phyloP scores from a whole-genome alignment of 2,888 invertebrate genomes.

The Thecocarcelia acutangulata region DNA sequence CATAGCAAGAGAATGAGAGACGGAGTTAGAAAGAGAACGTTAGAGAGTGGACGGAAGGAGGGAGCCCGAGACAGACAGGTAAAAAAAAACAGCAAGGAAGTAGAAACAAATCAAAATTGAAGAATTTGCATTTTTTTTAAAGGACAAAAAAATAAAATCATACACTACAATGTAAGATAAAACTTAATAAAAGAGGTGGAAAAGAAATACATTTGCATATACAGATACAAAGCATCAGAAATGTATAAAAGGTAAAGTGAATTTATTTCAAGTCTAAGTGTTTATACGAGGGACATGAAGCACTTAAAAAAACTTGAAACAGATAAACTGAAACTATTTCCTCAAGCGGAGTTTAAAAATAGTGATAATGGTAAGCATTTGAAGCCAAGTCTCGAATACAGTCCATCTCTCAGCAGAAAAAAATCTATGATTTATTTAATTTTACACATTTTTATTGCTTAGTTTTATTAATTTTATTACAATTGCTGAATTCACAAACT shows the following conservation, averaged over 20 bases:
- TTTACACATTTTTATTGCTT: no score
- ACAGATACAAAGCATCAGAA: slow-evolving; percentile 13
- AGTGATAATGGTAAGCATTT: no score
- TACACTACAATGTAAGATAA: slow-evolving; percentile 47
- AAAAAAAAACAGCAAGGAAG: slow-evolving; percentile 10
- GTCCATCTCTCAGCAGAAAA: neutral
- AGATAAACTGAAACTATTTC: no score
- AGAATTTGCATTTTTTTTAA: slow-evolving; percentile 12
- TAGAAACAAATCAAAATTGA: slow-evolving; percentile 36
- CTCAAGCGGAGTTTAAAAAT: no score
- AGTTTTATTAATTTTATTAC: no score
- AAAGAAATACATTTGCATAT: neutral
- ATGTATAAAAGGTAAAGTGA: slow-evolving; percentile 44
- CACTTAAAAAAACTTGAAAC: no score
- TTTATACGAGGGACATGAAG: neutral
- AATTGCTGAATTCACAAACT: no score
- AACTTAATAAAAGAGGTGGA: slow-evolving; percentile 8
- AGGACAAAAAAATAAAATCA: slow-evolving; percentile 29
- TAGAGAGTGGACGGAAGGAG: neutral
- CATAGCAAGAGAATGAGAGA: neutral
- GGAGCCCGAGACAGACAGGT: neutral
- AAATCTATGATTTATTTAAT: no score
- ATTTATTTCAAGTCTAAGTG: slow-evolving; percentile 32
- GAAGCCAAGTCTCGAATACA: no score
- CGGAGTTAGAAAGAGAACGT: no score